These are phyloP conservation scores for Caradrina clavipalpis DNA, from an alignment of 2,888 invertebrate species.

Conservation along the genomic window DNA sequence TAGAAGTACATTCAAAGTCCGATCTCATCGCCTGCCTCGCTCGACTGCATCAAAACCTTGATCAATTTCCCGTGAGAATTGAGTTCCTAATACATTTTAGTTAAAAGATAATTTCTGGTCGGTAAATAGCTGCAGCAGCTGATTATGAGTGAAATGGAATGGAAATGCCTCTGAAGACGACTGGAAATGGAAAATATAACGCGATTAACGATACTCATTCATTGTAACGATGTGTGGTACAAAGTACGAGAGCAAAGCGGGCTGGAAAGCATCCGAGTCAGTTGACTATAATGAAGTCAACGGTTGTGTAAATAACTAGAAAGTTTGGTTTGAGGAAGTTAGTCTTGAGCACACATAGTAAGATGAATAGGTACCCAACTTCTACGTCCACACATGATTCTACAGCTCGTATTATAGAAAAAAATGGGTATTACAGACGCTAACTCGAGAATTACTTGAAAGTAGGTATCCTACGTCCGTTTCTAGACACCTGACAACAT, in stretches of 20 bases:
- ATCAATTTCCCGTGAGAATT: conserved; percentile 21
- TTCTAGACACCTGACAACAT: too few relatives aligned
- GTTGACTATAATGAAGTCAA: neutral
- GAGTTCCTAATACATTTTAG: conserved; percentile 28
- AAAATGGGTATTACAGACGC: too few relatives aligned
- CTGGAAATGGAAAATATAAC: conserved; percentile 86
- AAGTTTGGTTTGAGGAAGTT: too few relatives aligned
- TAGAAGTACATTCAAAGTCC: too few relatives aligned
- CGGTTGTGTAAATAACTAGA: too few relatives aligned
- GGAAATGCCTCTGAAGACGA: conserved; percentile 59
- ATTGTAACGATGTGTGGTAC: conserved; percentile 69
- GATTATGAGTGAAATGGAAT: conserved; percentile 54
- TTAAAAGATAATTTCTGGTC: conserved; percentile 42
- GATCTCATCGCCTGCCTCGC: neutral
- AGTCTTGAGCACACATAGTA: too few relatives aligned
- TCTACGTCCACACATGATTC: too few relatives aligned
- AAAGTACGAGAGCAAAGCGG: conserved; percentile 35
- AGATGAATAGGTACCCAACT: too few relatives aligned
- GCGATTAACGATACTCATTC: conserved; percentile 80
- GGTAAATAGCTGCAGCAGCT: conserved; percentile 57
- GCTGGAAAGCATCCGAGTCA: neutral
- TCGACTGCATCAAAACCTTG: neutral
- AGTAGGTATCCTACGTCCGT: too few relatives aligned
- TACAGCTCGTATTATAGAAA: too few relatives aligned
- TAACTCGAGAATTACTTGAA: too few relatives aligned